Conservation (phyloP, 2,888 invertebrate genomes). For the Trichopoda pennipes region DNA sequence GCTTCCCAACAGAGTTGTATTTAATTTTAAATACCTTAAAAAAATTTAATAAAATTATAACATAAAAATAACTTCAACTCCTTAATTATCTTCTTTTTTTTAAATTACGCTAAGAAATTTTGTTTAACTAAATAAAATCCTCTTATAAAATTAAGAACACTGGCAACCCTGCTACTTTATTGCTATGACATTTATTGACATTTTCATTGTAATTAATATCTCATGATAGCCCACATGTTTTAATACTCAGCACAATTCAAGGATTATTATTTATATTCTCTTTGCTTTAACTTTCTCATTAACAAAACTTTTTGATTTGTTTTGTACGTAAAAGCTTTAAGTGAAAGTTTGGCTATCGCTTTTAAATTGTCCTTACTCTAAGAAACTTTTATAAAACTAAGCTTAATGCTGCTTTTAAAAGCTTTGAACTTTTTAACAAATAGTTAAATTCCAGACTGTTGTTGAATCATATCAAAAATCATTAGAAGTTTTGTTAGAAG, state of each 20-base stretch:
- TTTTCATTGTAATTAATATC: slow-evolving; percentile 34
- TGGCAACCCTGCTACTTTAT: slow-evolving; percentile 55
- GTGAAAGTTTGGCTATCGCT: background rate
- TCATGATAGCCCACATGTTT: slow-evolving; percentile 38
- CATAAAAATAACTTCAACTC: background rate
- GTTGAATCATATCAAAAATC: too few relatives aligned
- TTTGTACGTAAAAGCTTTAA: background rate
- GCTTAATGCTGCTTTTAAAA: too few relatives aligned
- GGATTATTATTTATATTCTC: background rate
- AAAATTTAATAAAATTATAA: background rate
- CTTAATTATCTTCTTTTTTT: background rate
- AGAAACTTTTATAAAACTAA: too few relatives aligned
- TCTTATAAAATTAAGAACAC: background rate
- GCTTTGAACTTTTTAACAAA: too few relatives aligned
- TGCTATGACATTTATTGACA: slow-evolving; percentile 64
- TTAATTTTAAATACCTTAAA: background rate
- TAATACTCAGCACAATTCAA: background rate
- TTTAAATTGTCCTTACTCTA: too few relatives aligned
- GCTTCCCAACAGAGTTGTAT: slow-evolving; percentile 56
- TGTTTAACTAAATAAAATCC: background rate
- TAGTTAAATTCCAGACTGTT: too few relatives aligned
- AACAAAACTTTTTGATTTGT: background rate
- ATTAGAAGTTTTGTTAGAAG: too few relatives aligned
- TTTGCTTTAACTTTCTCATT: background rate
- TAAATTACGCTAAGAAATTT: background rate